A percentile compares a stretch with the other conserved stretches of the same genome.
phyloP scores from a whole-genome alignment of 30 jellyfish, hydroid and myxozoan genomes.

The Catostylus mosaicus region DNA sequence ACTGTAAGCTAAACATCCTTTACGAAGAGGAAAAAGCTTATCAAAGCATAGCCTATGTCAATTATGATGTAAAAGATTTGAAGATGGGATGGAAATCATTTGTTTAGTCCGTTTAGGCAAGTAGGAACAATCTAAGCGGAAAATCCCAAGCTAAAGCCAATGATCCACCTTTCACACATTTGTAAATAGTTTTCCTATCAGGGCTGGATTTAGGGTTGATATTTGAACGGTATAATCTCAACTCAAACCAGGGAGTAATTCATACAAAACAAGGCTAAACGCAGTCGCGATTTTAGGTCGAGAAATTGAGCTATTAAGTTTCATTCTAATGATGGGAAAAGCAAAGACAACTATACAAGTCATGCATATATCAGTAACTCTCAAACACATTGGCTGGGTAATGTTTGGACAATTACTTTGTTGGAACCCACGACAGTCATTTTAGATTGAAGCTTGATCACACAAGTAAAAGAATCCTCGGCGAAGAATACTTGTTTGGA shows the following conservation, averaged over 20 bases:
- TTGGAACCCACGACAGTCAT: constrained; percentile 41
- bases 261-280: constrained; percentile 24
- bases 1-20: background rate
- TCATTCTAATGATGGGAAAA: constrained; percentile 4
- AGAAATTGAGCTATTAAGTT: constrained; percentile 1
- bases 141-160: constrained; percentile 2
- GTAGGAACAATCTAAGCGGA: background rate
- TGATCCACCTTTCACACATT: background rate
- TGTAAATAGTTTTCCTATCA: background rate
- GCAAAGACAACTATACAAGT: constrained; percentile 30
- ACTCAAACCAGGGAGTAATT: background rate
- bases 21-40: background rate
- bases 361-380: constrained; percentile 27
- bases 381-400: constrained; percentile 33
- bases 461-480: constrained; percentile 29
- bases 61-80: background rate
- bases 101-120: background rate
- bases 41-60: background rate
- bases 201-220: constrained; percentile 20
- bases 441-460: constrained; percentile 35
- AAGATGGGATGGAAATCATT: background rate
- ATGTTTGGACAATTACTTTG: constrained; percentile 44
- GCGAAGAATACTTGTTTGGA: constrained; percentile 56
- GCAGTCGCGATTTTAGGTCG: background rate
- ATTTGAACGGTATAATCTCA: background rate